Percentiles rank a stretch among this genome's conserved stretches.
phyloP scores from a whole-genome alignment of 92 coral and sea anemone genomes.

The Umimayanthus chanpuru region DNA sequence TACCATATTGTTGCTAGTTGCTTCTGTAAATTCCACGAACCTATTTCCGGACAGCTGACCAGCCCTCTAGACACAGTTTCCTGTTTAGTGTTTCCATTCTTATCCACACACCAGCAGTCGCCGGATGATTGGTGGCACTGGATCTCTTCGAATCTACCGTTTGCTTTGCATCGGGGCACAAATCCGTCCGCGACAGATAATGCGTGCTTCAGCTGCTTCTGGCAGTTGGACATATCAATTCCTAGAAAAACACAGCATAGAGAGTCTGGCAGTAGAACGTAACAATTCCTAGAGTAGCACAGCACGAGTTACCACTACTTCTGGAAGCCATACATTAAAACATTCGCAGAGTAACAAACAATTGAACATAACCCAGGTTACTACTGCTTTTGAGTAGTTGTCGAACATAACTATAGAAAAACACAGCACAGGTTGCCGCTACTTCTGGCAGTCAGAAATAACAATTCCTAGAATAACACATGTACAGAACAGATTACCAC shows the following conservation, averaged over 20 bases:
- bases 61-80: constrained; percentile 59
- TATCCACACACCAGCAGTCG: constrained; percentile 93
- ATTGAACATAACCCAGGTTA: too few relatives aligned
- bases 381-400: too few relatives aligned
- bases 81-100: constrained; percentile 65
- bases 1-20: not conserved
- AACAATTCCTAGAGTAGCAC: not conserved
- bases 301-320: too few relatives aligned
- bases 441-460: too few relatives aligned
- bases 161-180: constrained; percentile 72
- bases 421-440: too few relatives aligned
- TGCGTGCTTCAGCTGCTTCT: constrained; percentile 2
- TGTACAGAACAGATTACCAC: too few relatives aligned
- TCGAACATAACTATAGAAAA: too few relatives aligned
- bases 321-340: too few relatives aligned
- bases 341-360: too few relatives aligned
- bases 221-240: not conserved
- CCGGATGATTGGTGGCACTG: constrained; percentile 81
- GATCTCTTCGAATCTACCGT: constrained; percentile 84
- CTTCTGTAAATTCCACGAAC: constrained; percentile 27
- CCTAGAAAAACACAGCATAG: not conserved
- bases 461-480: too few relatives aligned
- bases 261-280: too few relatives aligned
- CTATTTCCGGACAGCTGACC: constrained; percentile 72
- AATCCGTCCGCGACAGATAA: constrained; percentile 35